phyloP scores from a whole-genome alignment of 2,888 invertebrate genomes.

The Drosophila fungiperda region DNA sequence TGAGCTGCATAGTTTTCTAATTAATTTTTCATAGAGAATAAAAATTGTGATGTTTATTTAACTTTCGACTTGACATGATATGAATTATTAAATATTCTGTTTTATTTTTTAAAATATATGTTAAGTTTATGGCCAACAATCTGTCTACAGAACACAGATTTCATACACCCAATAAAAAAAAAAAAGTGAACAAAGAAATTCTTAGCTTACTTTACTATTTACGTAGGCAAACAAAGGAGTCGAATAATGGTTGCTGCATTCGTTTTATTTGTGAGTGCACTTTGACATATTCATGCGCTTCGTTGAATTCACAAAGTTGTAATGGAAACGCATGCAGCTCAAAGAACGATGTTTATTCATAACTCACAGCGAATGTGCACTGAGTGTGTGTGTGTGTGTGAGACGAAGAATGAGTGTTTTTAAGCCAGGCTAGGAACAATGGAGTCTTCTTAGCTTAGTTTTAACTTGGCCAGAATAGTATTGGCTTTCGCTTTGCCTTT shows the following conservation, averaged over 20 bases:
- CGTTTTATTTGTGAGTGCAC: constrained; percentile 63
- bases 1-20: not conserved
- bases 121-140: too few relatives aligned
- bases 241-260: not conserved
- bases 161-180: too few relatives aligned
- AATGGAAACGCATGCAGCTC: constrained; percentile 64
- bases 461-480: constrained; percentile 29
- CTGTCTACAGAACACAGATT: not conserved
- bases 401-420: constrained; percentile 21
- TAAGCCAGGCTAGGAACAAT: constrained; percentile 27
- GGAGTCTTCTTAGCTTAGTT: constrained; percentile 31
- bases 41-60: not conserved
- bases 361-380: constrained; percentile 29
- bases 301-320: constrained; percentile 64
- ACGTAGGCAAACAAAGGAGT: not conserved
- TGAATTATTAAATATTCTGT: not conserved
- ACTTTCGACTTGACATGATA: not conserved
- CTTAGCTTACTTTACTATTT: not conserved
- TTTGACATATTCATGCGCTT: constrained; percentile 76
- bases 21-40: not conserved
- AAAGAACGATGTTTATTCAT: constrained; percentile 41
- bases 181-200: not conserved
- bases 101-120: not conserved
- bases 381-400: constrained; percentile 1
- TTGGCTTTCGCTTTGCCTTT: constrained; percentile 10